Evolutionary conservation across 2,888 invertebrate genomes (phyloP), one percentile per base, ranked within the genome.

Genomic region (Leucania comma): DNA sequence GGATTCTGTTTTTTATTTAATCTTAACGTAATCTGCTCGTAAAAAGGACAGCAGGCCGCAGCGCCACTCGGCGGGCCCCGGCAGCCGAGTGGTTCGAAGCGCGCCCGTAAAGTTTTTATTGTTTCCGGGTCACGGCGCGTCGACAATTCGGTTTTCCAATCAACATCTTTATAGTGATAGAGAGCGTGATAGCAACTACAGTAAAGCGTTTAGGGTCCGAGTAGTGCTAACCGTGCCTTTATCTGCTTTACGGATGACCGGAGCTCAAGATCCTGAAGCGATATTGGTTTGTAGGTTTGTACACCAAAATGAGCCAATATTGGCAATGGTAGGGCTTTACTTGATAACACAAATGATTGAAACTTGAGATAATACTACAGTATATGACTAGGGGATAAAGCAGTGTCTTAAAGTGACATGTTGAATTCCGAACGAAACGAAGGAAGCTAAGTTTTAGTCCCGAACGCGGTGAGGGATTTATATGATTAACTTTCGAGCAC

Each of bases 71-170:
- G 70, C 76, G 54, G 63, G 57, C 53, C n/a, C 51, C 14, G 35
- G 35, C 35, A 42, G 65, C 68, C 35, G 68, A 80, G 71, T 80
- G 85, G 82, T 88, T 88, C 87, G 84, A 86, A 85, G 88, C 86
- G 87, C 83, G 88, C 82, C 89, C 90, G 89, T 93, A 93, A 93
- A 94, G 83, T 92, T 93, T 95, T 95, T 94, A 94, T 93, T 90
- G 93, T 90, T 93, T 94, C 90, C 93, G 92, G 93, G 90, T 91
- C 92, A 90, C 87, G 84, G 90, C 90, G 86, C 88, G 78, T 89
- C 86, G 87, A 92, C 91, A 90, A 92, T 93, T 93, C 91, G 90
- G 91, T 90, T 92, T 91, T 91, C 92, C 91, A 93, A 94, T 95
- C 94, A 94, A 93, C 91, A 90, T 90, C 89, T 92, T 90, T 89